Evolutionary conservation across 2,797 vertebrate species (phyloP).

Genomic region (Cirrhinus molitorella): DNA sequence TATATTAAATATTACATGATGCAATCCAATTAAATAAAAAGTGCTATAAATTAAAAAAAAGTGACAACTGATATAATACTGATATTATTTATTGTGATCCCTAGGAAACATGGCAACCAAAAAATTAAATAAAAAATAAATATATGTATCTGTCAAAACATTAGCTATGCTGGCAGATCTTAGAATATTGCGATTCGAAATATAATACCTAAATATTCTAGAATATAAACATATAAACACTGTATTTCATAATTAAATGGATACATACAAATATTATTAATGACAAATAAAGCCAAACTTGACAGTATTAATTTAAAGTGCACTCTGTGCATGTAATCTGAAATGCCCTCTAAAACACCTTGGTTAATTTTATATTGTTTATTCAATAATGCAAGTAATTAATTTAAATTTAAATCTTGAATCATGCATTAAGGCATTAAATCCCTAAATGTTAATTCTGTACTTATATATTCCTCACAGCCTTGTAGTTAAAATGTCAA

Average conservation of each 20-base stretch:
- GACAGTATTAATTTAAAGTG: not conserved
- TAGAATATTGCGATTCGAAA: too few species aligned
- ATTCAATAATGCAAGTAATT: not conserved
- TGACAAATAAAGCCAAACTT: not conserved
- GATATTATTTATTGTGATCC: not conserved
- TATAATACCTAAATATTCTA: too few species aligned
- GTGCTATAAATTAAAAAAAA: not conserved
- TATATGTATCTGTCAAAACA: too few species aligned
- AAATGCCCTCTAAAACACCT: not conserved
- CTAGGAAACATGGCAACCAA: not conserved
- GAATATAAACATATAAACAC: too few species aligned
- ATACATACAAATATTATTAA: slow-evolving; percentile 6
- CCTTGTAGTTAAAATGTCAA: not conserved
- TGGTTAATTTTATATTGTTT: not conserved
- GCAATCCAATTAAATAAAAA: not conserved
- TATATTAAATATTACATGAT: not conserved
- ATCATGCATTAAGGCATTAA: not conserved
- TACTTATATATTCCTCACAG: slow-evolving; percentile 8
- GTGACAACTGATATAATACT: not conserved
- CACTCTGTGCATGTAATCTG: not conserved
- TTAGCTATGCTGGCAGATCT: too few species aligned
- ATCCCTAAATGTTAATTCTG: not conserved
- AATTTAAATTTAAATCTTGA: too few species aligned
- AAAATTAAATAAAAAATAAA: not conserved
- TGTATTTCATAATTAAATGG: too few species aligned